Evolutionary conservation across 1,140 invertebrate species (phyloP), one percentile per base, ranked within the genome.

Genomic region (Nilaparvata lugens): DNA sequence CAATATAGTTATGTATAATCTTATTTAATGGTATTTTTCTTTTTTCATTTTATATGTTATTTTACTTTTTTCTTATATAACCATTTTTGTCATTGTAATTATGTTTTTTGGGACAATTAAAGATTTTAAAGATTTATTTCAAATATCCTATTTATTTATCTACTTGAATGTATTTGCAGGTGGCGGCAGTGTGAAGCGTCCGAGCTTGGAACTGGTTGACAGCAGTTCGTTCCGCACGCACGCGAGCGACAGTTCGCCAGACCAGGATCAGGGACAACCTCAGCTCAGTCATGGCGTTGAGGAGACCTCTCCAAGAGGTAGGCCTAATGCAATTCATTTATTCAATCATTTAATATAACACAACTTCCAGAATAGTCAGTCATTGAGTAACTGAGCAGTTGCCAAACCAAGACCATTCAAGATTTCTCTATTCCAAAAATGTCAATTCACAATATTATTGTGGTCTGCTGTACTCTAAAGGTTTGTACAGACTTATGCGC

Each of bases 141-240:
- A n/a, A n/a, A n/a, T n/a, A n/a, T n/a, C n/a, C n/a, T n/a, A n/a
- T n/a, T n/a, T n/a, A n/a, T n/a, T n/a, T n/a, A n/a, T n/a, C n/a
- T n/a, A n/a, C 3, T 28, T 35, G 31, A 6, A n/a, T 61, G 19
- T 52, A 31, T 61, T 58, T 40, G 62, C 70, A 28, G 68, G 70
- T 4, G n/a, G n/a, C n/a, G n/a, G n/a, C n/a, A 79, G 78, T 55
- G 76, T 81, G 3, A 75, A 82, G 58, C 77, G 87, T 59, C 86
- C 87, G 18, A 85, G 82, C 65, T 74, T 89, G 43, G 88, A 90
- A 67, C 72, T 89, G 14, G 85, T 91, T 0, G 88, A 91, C 70
- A 85, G 85, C 62, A 84, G 82, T 56, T 87, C 83, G 58, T 91
- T 90, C 72, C 84, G 88, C 61, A 88, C 86, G 0, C 82, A 88